Base-by-base conservation (phyloP, 2,113 vertebrate species). In the Xenus cinereus region DNA sequence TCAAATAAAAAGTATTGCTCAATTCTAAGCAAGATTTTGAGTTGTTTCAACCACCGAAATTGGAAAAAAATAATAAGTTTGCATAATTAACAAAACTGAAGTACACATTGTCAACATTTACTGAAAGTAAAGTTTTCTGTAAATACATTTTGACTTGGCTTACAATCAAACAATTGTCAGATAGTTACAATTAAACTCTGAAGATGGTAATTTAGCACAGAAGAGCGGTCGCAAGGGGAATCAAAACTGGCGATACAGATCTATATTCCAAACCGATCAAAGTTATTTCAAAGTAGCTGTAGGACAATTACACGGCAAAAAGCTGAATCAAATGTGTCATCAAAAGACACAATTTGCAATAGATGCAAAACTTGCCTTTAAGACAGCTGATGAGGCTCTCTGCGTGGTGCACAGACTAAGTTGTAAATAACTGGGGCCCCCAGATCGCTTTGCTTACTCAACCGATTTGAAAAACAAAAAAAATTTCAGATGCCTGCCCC, bases 381-480 rank as follows among this genome's bases (percentile, higher is more conserved):
- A 33, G 89, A n/a, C 24, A 92, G 84, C 80, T 66, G 89, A 94
- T 27, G 80, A 76, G 89, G 23, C 28, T 80, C 93, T 77, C 95
- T 76, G 96, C n/a, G 0, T 83, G 87, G 91, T 43, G 87, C 37
- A 3, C 45, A 79, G 90, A 37, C 79, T 24, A 53, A 79, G 92
- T 5, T 85, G 91, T 93, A 95, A 96, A 95, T 95, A 96, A 95
- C 84, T 22, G 59, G n/a, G 81, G 84, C 71, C 83, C 82, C 39
- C 78, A 67, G 32, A 84, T 32, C 20, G 85, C 90, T 94, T n/a
- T 79, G 80, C 93, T 97, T 95, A 91, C 91, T 74, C 77, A 96
- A 94, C 78, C 89, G 79, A 84, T 71, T 35, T 73, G 41, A 93
- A 96, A 93, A 93, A 81, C 37, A 88, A 83, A 53, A 33, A 50